Base-by-base conservation (phyloP, 2,888 invertebrate species). In the Pandemis cinnamomeana region DNA sequence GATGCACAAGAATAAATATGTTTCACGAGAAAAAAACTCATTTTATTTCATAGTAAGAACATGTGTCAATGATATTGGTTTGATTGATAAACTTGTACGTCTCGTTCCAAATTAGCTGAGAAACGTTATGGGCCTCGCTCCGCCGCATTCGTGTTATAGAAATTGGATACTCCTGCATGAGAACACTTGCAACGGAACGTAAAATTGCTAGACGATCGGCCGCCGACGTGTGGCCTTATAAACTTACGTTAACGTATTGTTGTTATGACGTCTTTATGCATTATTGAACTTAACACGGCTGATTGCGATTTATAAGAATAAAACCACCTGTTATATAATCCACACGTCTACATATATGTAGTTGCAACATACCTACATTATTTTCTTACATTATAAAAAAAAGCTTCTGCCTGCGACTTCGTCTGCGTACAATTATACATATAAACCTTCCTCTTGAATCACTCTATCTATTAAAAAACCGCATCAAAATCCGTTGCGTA, bases 131-230 rank as follows among this genome's bases (percentile, higher is more conserved):
- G 86, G 89, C 89, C 88, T 85, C 84, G 90, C 87, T 87, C 84
- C 87, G 89, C 81, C 85, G 86, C 87, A 86, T 84, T 86, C 85
- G 85, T 87, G 88, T 88, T 85, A 84, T 87, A 89, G 89, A 88
- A 91, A 91, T 92, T 90, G 89, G 90, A 91, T 91, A 87, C 89
- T 89, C 84, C 89, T 88, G 90, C 86, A 85, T 86, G 89, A 90
- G 87, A 88, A 87, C 87, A 89, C 87, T 87, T 86, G 85, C 89
- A 91, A 90, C 91, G 89, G 85, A 87, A 88, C 91, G 91, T 91
- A 87, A 92, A 92, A 92, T 92, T 89, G 87, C 86, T 82, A 85
- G 85, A 86, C 86, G 86, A 88, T 87, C 83, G 87, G 81, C 78
- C 78, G 76, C 77, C 77, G 78, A 78, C 78, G 79, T 72, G 76